A percentile compares a stretch with the other conserved stretches of the same genome.
phyloP scores from a whole-genome alignment of 2,113 vertebrate species.

The Todiramphus chloris region DNA sequence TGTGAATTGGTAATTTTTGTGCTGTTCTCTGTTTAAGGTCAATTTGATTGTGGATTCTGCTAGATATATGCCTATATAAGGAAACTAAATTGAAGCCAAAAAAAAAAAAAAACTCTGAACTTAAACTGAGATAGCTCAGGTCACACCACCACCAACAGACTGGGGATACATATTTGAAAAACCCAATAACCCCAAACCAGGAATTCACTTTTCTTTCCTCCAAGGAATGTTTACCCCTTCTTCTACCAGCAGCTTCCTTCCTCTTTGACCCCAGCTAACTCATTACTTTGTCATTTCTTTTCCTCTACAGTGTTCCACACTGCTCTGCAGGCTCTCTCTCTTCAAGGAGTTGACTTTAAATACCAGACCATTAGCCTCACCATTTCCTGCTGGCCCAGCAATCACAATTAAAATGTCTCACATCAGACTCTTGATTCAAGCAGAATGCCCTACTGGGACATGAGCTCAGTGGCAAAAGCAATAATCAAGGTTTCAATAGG shows the following conservation, averaged over 20 bases:
- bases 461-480: conserved; percentile 18
- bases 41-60: not conserved
- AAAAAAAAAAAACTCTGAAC: not conserved
- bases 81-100: not conserved
- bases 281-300: not conserved
- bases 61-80: not conserved
- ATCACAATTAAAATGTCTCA: conserved; percentile 1
- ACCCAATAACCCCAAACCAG: not conserved
- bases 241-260: not conserved
- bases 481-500: not conserved
- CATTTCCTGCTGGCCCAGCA: not conserved
- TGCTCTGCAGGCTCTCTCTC: not conserved
- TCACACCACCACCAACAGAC: not conserved
- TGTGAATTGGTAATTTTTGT: not conserved
- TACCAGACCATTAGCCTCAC: not conserved
- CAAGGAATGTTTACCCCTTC: not conserved
- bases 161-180: not conserved
- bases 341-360: not conserved
- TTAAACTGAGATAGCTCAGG: not conserved
- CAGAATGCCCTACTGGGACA: not conserved
- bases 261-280: not conserved
- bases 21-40: not conserved
- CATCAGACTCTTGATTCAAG: conserved; percentile 4
- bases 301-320: not conserved
- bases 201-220: not conserved